These are phyloP conservation scores for Ranitomeya imitator DNA, from an alignment of 2,113 vertebrate species.

Conservation along the genomic window DNA sequence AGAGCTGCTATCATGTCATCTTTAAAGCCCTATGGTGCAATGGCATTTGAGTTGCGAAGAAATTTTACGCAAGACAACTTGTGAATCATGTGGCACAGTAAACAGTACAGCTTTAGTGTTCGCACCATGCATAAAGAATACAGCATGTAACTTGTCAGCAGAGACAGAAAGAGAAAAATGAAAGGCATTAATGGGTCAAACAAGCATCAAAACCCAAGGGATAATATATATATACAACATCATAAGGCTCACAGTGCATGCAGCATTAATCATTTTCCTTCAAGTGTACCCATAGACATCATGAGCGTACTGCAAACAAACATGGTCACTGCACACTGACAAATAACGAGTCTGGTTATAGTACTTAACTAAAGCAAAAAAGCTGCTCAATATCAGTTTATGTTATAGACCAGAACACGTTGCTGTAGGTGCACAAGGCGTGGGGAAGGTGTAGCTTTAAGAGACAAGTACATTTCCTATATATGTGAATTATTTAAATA, in stretches of 20 bases:
- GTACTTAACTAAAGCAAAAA: not conserved
- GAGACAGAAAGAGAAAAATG: slow-evolving; percentile 30
- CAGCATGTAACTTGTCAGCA: slow-evolving; percentile 16
- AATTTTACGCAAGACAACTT: not conserved
- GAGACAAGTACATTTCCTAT: too few relatives aligned
- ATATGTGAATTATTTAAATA: too few relatives aligned
- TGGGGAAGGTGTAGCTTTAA: too few relatives aligned
- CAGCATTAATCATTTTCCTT: slow-evolving; percentile 41
- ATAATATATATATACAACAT: slow-evolving; percentile 34
- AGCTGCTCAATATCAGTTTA: not conserved
- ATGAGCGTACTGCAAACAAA: not conserved
- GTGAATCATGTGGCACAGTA: not conserved
- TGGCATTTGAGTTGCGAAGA: not conserved
- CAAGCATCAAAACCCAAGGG: slow-evolving; percentile 35
- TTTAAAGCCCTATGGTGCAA: not conserved
- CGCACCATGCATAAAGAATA: slow-evolving; percentile 1
- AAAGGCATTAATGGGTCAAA: slow-evolving; percentile 42
- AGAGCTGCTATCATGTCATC: not conserved
- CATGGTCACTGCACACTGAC: not conserved
- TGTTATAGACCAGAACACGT: not conserved
- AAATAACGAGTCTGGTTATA: not conserved
- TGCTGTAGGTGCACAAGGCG: not conserved
- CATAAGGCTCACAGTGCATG: not conserved
- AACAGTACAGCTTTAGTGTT: not conserved
- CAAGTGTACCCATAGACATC: not conserved